Evolutionary conservation across 2,113 vertebrate species (phyloP).

Genomic region (Galemys pyrenaicus): DNA sequence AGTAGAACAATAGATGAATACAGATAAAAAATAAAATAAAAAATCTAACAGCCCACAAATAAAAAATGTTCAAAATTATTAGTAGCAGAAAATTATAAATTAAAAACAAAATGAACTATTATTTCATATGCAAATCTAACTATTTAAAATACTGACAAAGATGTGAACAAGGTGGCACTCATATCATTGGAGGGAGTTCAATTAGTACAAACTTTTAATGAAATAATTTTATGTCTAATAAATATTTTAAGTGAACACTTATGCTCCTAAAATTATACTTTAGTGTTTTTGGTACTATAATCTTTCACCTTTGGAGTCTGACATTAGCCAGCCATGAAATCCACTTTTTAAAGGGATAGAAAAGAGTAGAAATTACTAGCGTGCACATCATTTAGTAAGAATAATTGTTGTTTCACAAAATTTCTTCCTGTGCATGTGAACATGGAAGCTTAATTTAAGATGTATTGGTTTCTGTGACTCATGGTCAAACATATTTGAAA

Average conservation of each 20-base stretch:
- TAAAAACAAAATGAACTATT: background rate
- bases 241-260: constrained; percentile 1
- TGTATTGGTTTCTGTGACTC: background rate
- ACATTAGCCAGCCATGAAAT: background rate
- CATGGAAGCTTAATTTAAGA: background rate
- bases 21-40: background rate
- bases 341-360: background rate
- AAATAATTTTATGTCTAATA: background rate
- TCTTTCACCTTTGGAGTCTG: background rate
- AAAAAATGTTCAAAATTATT: background rate
- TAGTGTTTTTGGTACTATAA: background rate
- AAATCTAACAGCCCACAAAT: background rate
- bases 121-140: background rate
- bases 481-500: background rate
- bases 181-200: background rate
- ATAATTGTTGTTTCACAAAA: background rate
- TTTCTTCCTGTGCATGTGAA: background rate
- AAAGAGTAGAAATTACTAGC: background rate
- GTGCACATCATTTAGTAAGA: background rate
- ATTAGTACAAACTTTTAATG: background rate
- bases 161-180: background rate
- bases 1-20: background rate
- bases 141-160: background rate
- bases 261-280: background rate
- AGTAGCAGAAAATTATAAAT: background rate